Evolutionary conservation across 2,113 vertebrate species (phyloP).

Genomic region (Cephalopholis sonnerati): DNA sequence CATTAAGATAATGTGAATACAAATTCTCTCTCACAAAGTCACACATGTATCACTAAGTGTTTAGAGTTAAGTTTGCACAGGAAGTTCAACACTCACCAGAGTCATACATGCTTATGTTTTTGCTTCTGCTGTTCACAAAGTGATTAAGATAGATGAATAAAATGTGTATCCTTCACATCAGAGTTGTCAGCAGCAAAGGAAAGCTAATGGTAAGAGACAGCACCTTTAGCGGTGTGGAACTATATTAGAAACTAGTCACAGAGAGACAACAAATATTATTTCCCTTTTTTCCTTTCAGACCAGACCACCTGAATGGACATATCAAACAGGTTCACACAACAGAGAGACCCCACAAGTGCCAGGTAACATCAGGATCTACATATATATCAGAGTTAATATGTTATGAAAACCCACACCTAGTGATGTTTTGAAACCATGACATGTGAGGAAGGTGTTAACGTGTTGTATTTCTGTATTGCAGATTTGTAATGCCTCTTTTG

Average conservation of each 20-base stretch:
- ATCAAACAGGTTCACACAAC: conserved; percentile 99
- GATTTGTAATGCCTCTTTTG: conserved; percentile 99
- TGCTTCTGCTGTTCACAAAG: neutral
- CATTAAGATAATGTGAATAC: neutral
- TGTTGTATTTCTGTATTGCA: conserved; percentile 75
- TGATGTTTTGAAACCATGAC: neutral
- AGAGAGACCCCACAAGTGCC: conserved; percentile 99
- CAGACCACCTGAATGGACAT: conserved; percentile 98
- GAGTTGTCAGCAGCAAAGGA: neutral
- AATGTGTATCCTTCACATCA: neutral
- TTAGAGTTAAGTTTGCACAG: neutral
- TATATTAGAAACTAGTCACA: neutral
- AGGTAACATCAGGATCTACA: conserved; percentile 86
- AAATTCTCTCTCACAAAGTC: neutral
- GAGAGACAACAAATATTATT: no score
- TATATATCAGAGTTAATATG: neutral
- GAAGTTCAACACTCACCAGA: neutral
- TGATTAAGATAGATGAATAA: neutral
- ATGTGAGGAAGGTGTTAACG: neutral
- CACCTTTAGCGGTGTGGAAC: neutral
- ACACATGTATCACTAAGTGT: neutral
- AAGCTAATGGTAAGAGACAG: neutral
- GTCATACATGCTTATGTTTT: neutral
- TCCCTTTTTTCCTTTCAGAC: conserved; percentile 84
- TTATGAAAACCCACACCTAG: neutral